Evolutionary conservation across 2,797 vertebrate genomes (phyloP), one percentile per base, ranked within the genome.

Genomic region (Peromyscus aztecus): DNA sequence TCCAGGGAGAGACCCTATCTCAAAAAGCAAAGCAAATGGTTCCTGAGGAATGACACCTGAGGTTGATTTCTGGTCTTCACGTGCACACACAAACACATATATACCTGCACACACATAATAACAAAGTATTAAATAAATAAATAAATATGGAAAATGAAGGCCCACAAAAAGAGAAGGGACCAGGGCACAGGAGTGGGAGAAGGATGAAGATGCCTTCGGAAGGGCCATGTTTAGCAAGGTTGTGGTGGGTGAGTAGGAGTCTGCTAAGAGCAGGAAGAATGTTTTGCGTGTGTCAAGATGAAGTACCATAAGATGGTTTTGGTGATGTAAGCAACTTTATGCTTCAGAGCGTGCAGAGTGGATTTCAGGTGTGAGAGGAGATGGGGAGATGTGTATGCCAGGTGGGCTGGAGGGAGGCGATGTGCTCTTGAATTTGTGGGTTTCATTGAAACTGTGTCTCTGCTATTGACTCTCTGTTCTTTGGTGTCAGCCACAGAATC

Each of bases 171-270:
- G 57, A 61, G 71, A 69, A 43, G 37, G 37, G 37, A 49, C 27
- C 11, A 4, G 52, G 27, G 29, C 29, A 0, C 65, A 87, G 14
- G 59, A 81, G 34, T 13, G 4, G 13, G 24, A 55, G 8, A 82
- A 57, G 9, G 34, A 19, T 29, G 11, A 87, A 8, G n/a, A 84
- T 7, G 65, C 73, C 49, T 95, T 87, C 43, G 13, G 27, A 49
- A 87, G 78, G 55, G 4, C 76, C 34, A 13, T 29, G 52, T 61
- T 52, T 69, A 37, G 9, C 21, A 57, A 67, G 87, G 87, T 77
- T 96, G 94, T 90, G 90, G 65, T 37, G 84, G 61, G 8, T 80
- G 55, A 69, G 43, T 0, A 90, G 80, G 91, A 90, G 34, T 86
- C 85, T 8, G 9, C 75, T 34, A 59, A 78, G 67, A 52, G 17